Percentiles rank a stretch among this genome's conserved stretches.
Conservation (phyloP, 2,797 vertebrate genomes). For the Urocyon cinereoargenteus region DNA sequence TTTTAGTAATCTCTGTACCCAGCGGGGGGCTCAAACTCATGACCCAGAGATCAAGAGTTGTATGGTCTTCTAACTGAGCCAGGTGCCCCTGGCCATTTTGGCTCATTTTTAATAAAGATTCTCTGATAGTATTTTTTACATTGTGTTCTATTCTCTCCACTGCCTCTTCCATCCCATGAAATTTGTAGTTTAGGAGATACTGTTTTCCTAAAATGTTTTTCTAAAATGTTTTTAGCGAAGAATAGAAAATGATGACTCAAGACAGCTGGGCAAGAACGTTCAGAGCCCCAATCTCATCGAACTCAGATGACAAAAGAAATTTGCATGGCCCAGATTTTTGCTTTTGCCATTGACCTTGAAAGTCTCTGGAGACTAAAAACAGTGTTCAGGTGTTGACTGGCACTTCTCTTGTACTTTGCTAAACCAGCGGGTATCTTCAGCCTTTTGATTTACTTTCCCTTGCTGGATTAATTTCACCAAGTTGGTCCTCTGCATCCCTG, state of each 20-base stretch:
- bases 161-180: neutral
- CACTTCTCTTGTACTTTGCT: neutral
- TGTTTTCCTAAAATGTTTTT: neutral
- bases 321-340: slow-evolving; percentile 68
- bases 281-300: slow-evolving; percentile 18
- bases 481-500: neutral
- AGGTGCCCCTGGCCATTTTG: neutral
- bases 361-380: slow-evolving; percentile 32
- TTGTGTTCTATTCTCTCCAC: neutral
- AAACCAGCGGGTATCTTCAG: neutral
- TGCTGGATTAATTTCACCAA: neutral
- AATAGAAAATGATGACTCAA: slow-evolving; percentile 51
- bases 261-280: neutral
- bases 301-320: slow-evolving; percentile 66
- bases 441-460: neutral
- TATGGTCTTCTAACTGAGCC: neutral
- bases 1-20: neutral
- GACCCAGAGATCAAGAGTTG: neutral
- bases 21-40: neutral
- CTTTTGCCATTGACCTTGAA: slow-evolving; percentile 58
- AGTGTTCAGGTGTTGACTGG: neutral
- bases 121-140: slow-evolving; percentile 15
- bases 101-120: neutral
- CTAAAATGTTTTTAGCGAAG: neutral
- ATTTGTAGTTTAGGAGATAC: neutral